These are phyloP conservation scores for Dioctria linearis DNA, from an alignment of 2,888 invertebrate species.

Conservation along the genomic window DNA sequence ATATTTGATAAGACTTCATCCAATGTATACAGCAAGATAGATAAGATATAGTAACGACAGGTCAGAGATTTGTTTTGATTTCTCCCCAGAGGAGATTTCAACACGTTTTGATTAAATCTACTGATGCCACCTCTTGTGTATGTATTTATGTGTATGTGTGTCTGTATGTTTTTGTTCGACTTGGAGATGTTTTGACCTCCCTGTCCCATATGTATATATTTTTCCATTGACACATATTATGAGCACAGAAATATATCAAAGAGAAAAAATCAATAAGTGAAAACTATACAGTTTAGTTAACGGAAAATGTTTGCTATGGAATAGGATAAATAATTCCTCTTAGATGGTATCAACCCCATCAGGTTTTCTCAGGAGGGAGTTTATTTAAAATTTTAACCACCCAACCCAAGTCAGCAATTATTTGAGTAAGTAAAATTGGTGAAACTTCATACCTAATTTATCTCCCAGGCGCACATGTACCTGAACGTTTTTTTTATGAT, in stretches of 20 bases:
- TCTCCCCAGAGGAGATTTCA: slow-evolving; percentile 32
- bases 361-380: too few relatives aligned
- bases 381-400: too few relatives aligned
- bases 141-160: too few relatives aligned
- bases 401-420: too few relatives aligned
- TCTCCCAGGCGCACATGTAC: too few relatives aligned
- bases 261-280: background rate
- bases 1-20: slow-evolving; percentile 30
- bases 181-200: slow-evolving; percentile 24
- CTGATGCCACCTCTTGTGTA: slow-evolving; percentile 36
- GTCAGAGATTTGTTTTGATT: slow-evolving; percentile 49
- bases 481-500: too few relatives aligned
- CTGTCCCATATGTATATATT: background rate
- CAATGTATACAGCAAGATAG: background rate
- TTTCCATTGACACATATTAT: background rate
- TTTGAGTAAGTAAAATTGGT: too few relatives aligned
- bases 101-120: slow-evolving; percentile 50
- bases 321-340: too few relatives aligned
- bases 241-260: background rate
- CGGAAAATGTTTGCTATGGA: background rate
- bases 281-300: background rate
- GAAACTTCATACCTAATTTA: too few relatives aligned
- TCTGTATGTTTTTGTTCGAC: slow-evolving; percentile 10
- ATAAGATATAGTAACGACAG: background rate
- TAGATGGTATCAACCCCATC: too few relatives aligned